These are phyloP conservation scores for Melieria crassipennis DNA, from an alignment of 2,888 invertebrate genomes.

Conservation along the genomic window DNA sequence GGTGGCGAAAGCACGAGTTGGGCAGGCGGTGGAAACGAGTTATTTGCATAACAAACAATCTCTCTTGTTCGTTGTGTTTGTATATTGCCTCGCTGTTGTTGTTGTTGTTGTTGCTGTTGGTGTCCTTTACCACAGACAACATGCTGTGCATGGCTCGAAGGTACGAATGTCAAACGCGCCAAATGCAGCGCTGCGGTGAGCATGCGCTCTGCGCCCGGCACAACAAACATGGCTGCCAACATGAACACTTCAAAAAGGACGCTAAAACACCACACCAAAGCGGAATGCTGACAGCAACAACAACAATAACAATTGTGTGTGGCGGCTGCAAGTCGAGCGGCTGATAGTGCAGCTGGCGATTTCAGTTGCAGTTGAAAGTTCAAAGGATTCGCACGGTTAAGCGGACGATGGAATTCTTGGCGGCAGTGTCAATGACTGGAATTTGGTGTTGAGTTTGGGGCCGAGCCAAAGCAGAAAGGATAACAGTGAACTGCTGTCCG, in stretches of 20 bases:
- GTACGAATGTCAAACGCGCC: not conserved
- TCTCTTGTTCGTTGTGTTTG: constrained; percentile 11
- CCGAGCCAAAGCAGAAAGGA: constrained; percentile 9
- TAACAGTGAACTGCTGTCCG: not conserved
- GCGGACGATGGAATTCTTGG: constrained; percentile 44
- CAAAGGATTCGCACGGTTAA: constrained; percentile 60
- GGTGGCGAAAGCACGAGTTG: too few species aligned
- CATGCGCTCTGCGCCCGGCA: constrained; percentile 50
- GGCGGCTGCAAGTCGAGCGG: not conserved
- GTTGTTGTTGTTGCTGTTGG: constrained; percentile 31
- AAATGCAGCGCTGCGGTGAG: constrained; percentile 46
- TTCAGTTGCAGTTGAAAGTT: constrained; percentile 64
- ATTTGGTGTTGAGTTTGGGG: too few species aligned
- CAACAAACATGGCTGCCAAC: constrained; percentile 48
- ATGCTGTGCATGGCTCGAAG: constrained; percentile 29
- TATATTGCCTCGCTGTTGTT: not conserved
- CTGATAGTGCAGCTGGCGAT: constrained; percentile 15
- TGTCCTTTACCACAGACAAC: constrained; percentile 50
- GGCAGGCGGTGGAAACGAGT: constrained; percentile 10
- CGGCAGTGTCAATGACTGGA: constrained; percentile 5
- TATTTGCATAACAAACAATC: constrained; percentile 26
- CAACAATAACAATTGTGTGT: not conserved
- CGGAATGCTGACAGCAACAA: constrained; percentile 8
- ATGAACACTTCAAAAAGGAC: constrained; percentile 33
- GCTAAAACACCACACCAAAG: constrained; percentile 46